Base-by-base conservation (phyloP, 2,797 vertebrate species). In the Poeciliopsis presidionis region DNA sequence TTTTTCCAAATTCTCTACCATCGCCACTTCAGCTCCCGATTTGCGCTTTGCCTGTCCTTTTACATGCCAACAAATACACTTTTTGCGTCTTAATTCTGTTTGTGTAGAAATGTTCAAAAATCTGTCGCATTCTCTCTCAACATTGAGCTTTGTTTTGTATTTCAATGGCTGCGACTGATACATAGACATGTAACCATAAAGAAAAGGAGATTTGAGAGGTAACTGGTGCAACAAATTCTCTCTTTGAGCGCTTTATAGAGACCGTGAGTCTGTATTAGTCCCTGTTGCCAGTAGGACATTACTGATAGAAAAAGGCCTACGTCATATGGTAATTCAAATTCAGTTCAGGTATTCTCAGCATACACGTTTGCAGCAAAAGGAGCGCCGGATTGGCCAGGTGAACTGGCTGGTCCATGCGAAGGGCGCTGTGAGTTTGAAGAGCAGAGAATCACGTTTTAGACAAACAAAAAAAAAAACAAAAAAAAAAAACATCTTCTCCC, bases 311-410 rank as follows among this genome's bases (percentile, higher is more conserved):
- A 89, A 93, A 82, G 84, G 87, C 91, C 91, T 90, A 96, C 95
- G 95, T 95, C 94, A 95, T 95, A 93, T 93, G 94, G 91, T 96
- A 90, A 96, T 96, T 96, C 94, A 95, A 93, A 96, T 96, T 96
- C 95, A 91, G 94, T 93, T 95, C 95, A 96, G 95, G 94, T 96
- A 93, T 93, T 90, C 91, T 92, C 92, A 88, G 91, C 92, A 91
- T 91, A 87, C 90, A 93, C 92, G 91, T 94, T 94, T 94, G 92
- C 94, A 93, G 93, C 89, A 93, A 77, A 87, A 85, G 84, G 78
- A 84, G 88, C 77, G 80, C 80, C 77, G 84, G 89, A 92, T 90
- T 91, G 91, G 91, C 90, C 92, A 93, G 92, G 91, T 92, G 91
- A 90, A 65, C 84, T 81, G 86, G 73, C 83, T 82, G 78, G 82